These are phyloP conservation scores for Himalopsyche japonica DNA, from an alignment of 2,888 invertebrate species.

Conservation along the genomic window DNA sequence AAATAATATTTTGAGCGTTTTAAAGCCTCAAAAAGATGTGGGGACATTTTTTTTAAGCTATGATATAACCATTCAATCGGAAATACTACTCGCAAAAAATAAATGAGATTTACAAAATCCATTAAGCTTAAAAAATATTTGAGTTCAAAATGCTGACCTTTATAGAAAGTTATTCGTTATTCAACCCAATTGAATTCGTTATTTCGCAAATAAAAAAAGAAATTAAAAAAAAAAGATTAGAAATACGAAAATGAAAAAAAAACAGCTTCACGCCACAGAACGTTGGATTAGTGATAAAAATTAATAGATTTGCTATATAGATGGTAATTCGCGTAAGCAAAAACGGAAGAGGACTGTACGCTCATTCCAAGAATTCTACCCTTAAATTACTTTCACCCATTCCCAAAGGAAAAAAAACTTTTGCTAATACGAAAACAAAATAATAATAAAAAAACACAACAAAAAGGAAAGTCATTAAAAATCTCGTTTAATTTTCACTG, in stretches of 20 bases:
- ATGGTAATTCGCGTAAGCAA: background rate
- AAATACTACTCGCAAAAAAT: background rate
- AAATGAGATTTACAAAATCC: background rate
- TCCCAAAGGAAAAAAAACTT: background rate
- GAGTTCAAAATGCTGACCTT: background rate
- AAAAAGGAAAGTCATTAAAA: slow-evolving; percentile 25
- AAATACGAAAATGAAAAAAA: background rate
- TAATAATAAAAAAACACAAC: background rate
- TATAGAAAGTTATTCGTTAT: background rate
- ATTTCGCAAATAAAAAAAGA: background rate
- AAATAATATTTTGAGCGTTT: background rate
- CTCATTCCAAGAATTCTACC: background rate
- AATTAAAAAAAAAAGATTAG: background rate
- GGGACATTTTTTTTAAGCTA: background rate
- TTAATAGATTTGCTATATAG: background rate
- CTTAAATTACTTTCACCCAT: background rate
- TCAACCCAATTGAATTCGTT: background rate
- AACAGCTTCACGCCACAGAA: background rate
- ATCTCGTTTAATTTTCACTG: slow-evolving; percentile 25
- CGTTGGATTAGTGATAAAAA: background rate
- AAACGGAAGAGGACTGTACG: background rate
- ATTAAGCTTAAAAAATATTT: background rate
- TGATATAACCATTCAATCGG: background rate
- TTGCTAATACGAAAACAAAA: background rate
- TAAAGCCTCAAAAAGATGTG: background rate